Evolutionary conservation across 2,888 invertebrate genomes (phyloP), one percentile per base, ranked within the genome.

Genomic region (Strigamia maritima): DNA sequence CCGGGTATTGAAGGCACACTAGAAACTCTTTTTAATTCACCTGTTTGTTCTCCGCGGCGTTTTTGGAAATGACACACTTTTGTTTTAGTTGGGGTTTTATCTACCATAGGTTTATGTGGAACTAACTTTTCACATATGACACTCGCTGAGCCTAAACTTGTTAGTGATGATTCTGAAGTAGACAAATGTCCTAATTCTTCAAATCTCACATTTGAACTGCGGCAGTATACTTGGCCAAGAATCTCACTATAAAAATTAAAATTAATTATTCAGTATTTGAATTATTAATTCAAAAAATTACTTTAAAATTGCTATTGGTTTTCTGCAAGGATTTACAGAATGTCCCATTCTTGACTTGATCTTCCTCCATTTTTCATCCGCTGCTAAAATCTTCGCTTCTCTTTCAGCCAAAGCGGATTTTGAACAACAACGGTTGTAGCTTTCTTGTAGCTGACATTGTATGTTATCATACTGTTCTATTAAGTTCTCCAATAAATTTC

Each of bases 341-440:
- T 82, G 79, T 54, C 79, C 80, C 28, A 80, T 79, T 54, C 82
- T 65, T 79, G 81, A 79, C 24, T 82, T 80, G 19, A 82, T 81
- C 70, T 82, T 82, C 79, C 83, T 83, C 84, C 84, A 85, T 24
- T 82, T 82, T 75, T 84, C 84, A 81, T 85, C 85, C 19, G 84
- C 84, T 80, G 84, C 78, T 6, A 83, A 77, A 35, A 84, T 80
- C 38, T 82, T 81, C 77, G 84, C 83, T 74, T 84, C 83, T 80
- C 82, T 81, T 26, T 84, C 83, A 8, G 83, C 24, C 24, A 65
- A 26, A 6, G 65, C 26, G 1, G 65, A 24, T 16, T 65, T 65
- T 65, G 82, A n/a, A 16, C 75, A 26, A 26, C 75, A 38, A 2
- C 26, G 24, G 26, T 12, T 65, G 12, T 65, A 26, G 8, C 26